phyloP scores from a whole-genome alignment of 1,140 invertebrate genomes.

The Diabrotica virgifera region DNA sequence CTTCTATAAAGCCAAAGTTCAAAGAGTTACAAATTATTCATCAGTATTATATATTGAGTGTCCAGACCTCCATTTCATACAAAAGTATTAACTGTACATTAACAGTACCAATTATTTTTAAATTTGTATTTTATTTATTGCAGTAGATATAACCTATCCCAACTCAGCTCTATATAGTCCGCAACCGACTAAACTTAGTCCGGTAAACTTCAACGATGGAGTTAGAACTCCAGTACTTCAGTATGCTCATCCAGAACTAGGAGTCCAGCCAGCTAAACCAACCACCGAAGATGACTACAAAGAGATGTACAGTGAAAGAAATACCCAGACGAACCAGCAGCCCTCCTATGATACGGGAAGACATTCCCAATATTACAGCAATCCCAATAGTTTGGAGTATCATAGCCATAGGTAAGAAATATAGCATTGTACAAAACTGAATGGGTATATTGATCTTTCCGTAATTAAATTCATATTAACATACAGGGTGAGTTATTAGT shows the following conservation, averaged over 20 bases:
- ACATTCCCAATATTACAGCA: constrained; percentile 47
- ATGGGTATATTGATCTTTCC: no score
- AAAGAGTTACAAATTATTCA: no score
- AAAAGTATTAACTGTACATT: no score
- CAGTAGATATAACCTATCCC: constrained; percentile 54
- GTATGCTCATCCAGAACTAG: constrained; percentile 74
- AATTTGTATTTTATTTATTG: background rate
- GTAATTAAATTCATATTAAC: no score
- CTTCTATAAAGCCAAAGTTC: no score
- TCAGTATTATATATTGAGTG: no score
- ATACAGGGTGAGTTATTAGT: no score
- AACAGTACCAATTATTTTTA: background rate
- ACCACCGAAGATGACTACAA: constrained; percentile 46
- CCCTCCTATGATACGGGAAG: constrained; percentile 31
- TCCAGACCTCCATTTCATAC: no score
- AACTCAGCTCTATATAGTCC: constrained; percentile 60
- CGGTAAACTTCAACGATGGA: constrained; percentile 62
- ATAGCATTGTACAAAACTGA: no score
- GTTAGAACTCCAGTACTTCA: constrained; percentile 69
- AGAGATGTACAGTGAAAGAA: constrained; percentile 4
- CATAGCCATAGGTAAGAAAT: constrained; percentile 30
- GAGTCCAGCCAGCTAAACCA: constrained; percentile 68
- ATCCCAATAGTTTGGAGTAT: constrained; percentile 51
- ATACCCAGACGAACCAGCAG: background rate
- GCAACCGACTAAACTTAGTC: constrained; percentile 50